Evolutionary conservation across 2,113 vertebrate species (phyloP).

Genomic region (Arvicanthis niloticus): DNA sequence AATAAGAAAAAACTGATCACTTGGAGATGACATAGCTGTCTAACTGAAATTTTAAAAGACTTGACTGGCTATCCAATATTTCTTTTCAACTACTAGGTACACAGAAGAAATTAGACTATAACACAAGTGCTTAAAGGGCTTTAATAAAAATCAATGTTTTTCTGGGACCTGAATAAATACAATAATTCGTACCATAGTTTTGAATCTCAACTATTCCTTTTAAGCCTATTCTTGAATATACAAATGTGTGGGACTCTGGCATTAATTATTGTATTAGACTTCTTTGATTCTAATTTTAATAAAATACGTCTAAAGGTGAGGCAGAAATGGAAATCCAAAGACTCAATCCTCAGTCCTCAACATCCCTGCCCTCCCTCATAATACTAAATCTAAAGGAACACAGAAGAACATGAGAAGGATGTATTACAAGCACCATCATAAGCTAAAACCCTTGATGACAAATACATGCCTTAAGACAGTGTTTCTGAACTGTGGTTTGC

Average conservation of each 20-base stretch:
- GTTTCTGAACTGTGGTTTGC: slow-evolving; percentile 42
- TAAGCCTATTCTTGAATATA: background rate
- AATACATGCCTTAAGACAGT: slow-evolving; percentile 66
- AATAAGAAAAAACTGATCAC: background rate
- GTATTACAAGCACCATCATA: slow-evolving; percentile 76
- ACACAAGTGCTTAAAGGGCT: background rate
- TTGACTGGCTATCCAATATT: background rate
- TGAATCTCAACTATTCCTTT: background rate
- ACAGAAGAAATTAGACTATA: slow-evolving; percentile 24
- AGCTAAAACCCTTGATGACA: slow-evolving; percentile 77
- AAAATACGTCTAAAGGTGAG: slow-evolving; percentile 42
- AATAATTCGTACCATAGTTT: background rate
- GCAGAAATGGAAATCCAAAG: slow-evolving; percentile 17
- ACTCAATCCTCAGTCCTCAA: background rate
- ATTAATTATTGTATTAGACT: slow-evolving; percentile 40
- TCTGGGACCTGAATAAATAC: background rate
- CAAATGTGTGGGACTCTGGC: slow-evolving; percentile 32
- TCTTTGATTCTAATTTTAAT: slow-evolving; percentile 47
- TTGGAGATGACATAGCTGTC: background rate
- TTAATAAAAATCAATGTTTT: slow-evolving; percentile 57
- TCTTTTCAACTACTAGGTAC: background rate
- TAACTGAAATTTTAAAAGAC: background rate
- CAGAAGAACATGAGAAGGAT: slow-evolving; percentile 27
- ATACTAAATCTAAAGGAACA: slow-evolving; percentile 44
- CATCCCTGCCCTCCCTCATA: slow-evolving; percentile 2